A percentile compares a stretch with the other conserved stretches of the same genome.
Evolutionary conservation across 2,113 vertebrate genomes (phyloP).

Genomic region (Stomatorhinus ivindoensis): DNA sequence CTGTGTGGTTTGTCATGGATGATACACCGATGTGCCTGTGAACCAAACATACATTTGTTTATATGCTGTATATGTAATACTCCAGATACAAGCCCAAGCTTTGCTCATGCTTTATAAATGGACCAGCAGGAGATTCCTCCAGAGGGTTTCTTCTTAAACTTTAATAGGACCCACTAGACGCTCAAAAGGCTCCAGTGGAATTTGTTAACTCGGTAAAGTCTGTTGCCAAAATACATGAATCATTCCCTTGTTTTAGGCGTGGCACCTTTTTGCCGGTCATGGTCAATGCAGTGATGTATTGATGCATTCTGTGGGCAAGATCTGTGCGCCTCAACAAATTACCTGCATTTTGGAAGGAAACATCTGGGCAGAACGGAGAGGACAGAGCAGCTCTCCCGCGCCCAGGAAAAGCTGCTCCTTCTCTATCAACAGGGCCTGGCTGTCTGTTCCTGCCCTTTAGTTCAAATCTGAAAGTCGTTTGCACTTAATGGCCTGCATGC

Average conservation of each 20-base stretch:
- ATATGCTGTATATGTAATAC: neutral
- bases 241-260: neutral
- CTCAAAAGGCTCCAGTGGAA: neutral
- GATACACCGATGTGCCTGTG: neutral
- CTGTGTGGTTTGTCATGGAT: neutral
- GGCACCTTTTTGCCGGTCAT: neutral
- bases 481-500: neutral
- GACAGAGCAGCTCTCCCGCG: neutral
- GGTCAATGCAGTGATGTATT: neutral
- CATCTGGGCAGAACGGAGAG: neutral
- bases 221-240: neutral
- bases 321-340: neutral
- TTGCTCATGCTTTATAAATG: neutral
- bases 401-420: neutral
- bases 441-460: neutral
- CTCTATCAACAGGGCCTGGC: neutral
- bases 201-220: neutral
- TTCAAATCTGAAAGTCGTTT: constrained; percentile 5
- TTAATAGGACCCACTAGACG: constrained; percentile 5
- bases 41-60: neutral
- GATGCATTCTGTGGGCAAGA: neutral
- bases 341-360: neutral
- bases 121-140: neutral
- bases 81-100: neutral
- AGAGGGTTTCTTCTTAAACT: constrained; percentile 5